A percentile compares a stretch with the other conserved stretches of the same genome.
phyloP scores from a whole-genome alignment of 2,888 invertebrate species.

The Zaprionus bogoriensis region DNA sequence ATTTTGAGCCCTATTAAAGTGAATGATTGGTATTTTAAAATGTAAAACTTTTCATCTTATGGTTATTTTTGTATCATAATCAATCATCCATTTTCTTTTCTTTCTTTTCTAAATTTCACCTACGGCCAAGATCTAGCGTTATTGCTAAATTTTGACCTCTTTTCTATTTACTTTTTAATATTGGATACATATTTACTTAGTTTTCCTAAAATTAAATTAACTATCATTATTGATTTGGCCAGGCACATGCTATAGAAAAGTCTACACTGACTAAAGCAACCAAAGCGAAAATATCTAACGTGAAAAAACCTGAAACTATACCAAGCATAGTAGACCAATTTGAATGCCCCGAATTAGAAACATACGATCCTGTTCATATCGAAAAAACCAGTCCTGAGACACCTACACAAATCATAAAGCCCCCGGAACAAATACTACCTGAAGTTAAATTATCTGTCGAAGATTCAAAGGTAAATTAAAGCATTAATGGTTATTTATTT shows the following conservation, averaged over 20 bases:
- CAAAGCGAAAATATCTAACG: constrained; percentile 67
- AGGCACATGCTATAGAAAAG: constrained; percentile 60
- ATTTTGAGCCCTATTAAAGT: too few relatives aligned
- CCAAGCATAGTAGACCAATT: constrained; percentile 87
- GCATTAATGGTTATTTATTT: background rate
- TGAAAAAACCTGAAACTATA: constrained; percentile 84
- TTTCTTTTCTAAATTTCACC: too few relatives aligned
- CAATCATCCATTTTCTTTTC: too few relatives aligned
- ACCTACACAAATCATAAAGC: constrained; percentile 39
- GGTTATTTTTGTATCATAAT: too few relatives aligned
- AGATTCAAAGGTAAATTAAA: constrained; percentile 62
- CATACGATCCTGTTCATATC: constrained; percentile 84
- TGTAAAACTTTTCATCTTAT: too few relatives aligned
- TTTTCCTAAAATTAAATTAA: background rate
- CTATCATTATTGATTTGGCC: constrained; percentile 6
- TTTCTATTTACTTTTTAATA: too few relatives aligned
- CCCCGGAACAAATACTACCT: constrained; percentile 48
- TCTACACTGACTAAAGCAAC: constrained; percentile 79
- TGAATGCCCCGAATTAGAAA: constrained; percentile 88
- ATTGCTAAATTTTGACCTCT: too few relatives aligned
- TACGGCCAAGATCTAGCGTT: too few relatives aligned
- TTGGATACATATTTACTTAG: background rate
- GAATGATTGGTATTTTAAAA: too few relatives aligned
- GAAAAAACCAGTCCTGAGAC: constrained; percentile 81
- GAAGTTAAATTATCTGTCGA: constrained; percentile 49